These are phyloP conservation scores for Neoscelio sp. DNA, from an alignment of 2,888 invertebrate genomes.

Conservation along the genomic window DNA sequence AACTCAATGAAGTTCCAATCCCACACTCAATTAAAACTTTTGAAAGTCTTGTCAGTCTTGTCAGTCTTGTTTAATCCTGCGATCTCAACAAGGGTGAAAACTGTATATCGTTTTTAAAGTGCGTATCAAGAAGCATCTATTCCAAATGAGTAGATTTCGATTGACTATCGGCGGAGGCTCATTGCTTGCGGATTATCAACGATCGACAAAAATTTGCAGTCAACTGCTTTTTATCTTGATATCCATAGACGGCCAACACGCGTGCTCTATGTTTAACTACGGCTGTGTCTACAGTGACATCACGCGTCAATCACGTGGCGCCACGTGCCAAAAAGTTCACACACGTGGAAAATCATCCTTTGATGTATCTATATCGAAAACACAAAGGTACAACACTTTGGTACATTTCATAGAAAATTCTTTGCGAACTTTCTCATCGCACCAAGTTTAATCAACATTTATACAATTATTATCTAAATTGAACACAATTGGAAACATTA, in stretches of 20 bases:
- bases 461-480: no score
- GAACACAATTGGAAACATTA: no score
- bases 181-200: conserved; percentile 57
- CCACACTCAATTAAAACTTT: no score
- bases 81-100: conserved; percentile 9
- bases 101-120: conserved; percentile 14
- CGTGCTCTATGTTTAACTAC: conserved; percentile 64
- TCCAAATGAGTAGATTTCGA: conserved; percentile 57
- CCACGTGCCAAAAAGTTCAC: conserved; percentile 72
- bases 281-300: conserved; percentile 63
- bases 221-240: conserved; percentile 67
- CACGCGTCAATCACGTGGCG: conserved; percentile 72
- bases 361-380: conserved; percentile 70
- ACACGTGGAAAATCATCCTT: conserved; percentile 79
- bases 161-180: conserved; percentile 45
- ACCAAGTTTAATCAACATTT: conserved; percentile 9
- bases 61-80: conserved; percentile 8
- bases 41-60: no score
- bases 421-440: conserved; percentile 39
- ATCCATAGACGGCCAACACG: conserved; percentile 48
- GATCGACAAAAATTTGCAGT: conserved; percentile 65
- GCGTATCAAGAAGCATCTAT: conserved; percentile 33
- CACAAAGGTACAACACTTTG: conserved; percentile 49
- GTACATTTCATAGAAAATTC: conserved; percentile 5
- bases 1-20: no score